Evolutionary conservation across 2,113 vertebrate genomes (phyloP).

Genomic region (Eupsittula cactorum): DNA sequence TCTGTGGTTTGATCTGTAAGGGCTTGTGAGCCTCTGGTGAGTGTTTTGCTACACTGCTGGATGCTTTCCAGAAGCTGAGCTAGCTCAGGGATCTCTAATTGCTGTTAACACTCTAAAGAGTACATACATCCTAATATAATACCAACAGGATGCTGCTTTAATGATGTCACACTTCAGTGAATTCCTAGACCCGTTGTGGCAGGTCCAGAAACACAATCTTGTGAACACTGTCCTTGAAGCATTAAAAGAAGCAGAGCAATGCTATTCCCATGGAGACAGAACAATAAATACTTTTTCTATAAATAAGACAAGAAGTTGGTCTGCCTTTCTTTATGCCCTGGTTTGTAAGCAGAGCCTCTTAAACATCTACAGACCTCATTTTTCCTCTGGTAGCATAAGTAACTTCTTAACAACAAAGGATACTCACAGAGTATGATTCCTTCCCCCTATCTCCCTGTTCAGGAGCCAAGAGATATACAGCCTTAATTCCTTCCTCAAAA

Average conservation of each 20-base stretch:
- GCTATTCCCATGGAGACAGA: background rate
- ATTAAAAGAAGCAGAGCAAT: background rate
- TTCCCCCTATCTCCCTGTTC: background rate
- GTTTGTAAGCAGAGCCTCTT: background rate
- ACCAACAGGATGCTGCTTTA: background rate
- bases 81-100: background rate
- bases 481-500: background rate
- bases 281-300: background rate
- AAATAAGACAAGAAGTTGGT: background rate
- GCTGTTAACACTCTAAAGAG: background rate
- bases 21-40: background rate
- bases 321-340: background rate
- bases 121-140: background rate
- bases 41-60: background rate
- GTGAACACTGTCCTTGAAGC: background rate
- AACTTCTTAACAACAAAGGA: background rate
- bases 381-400: background rate
- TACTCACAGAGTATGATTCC: background rate
- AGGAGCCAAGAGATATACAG: background rate
- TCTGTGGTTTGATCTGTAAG: background rate
- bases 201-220: background rate
- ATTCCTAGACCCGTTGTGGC: background rate
- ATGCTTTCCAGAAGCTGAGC: background rate
- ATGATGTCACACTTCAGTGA: background rate
- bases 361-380: background rate